Conservation (phyloP, 2,888 invertebrate genomes). For the Crepidodera aurea region DNA sequence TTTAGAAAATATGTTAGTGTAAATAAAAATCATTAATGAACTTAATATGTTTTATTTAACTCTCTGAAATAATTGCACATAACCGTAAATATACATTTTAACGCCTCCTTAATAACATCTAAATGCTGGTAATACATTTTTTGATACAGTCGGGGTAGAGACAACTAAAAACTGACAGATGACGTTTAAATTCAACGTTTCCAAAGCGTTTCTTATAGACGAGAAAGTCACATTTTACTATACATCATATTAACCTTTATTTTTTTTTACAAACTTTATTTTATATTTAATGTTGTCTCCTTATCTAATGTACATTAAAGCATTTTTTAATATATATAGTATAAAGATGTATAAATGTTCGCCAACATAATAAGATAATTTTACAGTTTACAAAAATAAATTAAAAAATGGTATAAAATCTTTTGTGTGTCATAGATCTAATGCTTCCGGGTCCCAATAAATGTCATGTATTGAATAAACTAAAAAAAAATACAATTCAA, state of each 20-base stretch:
- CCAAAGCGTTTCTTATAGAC: too few species aligned
- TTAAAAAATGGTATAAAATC: constrained; percentile 55
- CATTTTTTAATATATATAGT: constrained; percentile 8
- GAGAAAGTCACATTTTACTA: too few species aligned
- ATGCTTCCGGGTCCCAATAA: constrained; percentile 50
- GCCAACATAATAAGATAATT: background rate
- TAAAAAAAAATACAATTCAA: constrained; percentile 44
- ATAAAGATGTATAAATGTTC: constrained; percentile 10
- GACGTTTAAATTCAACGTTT: too few species aligned
- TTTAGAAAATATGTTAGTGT: background rate
- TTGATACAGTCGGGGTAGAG: background rate
- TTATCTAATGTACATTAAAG: constrained; percentile 14
- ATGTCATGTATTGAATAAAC: constrained; percentile 55
- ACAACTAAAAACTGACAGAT: background rate
- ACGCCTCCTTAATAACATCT: background rate
- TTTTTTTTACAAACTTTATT: too few species aligned
- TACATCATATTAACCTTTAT: too few species aligned
- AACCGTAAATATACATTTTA: background rate
- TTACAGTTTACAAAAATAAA: constrained; percentile 38
- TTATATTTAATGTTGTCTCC: background rate
- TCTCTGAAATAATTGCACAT: constrained; percentile 14
- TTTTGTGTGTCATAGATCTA: constrained; percentile 49
- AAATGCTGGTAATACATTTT: constrained; percentile 20
- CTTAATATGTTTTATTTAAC: constrained; percentile 10
- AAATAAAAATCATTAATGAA: background rate